A percentile compares a stretch with the other conserved stretches of the same genome.
Evolutionary conservation across 2,888 invertebrate species (phyloP).

Genomic region (Megalurothrips usitatus): DNA sequence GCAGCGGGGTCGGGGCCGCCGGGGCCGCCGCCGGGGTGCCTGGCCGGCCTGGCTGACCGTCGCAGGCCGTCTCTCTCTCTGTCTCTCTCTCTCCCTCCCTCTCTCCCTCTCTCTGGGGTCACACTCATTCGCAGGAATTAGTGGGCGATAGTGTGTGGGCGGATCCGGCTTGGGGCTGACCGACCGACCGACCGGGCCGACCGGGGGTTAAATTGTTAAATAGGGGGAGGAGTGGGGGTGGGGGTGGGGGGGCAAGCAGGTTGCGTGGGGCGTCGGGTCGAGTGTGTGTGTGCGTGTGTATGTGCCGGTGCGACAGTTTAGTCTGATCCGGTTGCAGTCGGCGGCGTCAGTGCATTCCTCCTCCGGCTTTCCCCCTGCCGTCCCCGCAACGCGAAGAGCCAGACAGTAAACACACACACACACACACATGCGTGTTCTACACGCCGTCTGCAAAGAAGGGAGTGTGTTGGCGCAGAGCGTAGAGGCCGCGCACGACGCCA

Average conservation of each 20-base stretch:
- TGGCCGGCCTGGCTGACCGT: too few relatives aligned
- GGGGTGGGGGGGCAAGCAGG: too few relatives aligned
- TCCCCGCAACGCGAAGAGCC: background rate
- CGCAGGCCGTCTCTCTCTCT: too few relatives aligned
- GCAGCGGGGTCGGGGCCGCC: too few relatives aligned
- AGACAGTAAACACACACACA: slow-evolving; percentile 5
- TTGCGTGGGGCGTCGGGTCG: background rate
- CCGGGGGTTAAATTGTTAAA: slow-evolving; percentile 25
- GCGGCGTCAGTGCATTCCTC: background rate
- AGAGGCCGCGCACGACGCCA: background rate
- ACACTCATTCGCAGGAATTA: background rate
- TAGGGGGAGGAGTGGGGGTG: background rate
- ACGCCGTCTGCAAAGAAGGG: background rate
- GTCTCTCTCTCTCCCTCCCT: too few relatives aligned
- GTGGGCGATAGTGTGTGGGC: slow-evolving; percentile 12
- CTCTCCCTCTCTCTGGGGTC: background rate
- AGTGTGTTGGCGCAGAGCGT: too few relatives aligned
- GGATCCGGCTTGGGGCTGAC: background rate
- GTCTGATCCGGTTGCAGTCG: too few relatives aligned
- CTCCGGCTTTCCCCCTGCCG: background rate
- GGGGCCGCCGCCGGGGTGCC: too few relatives aligned
- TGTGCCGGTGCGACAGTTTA: too few relatives aligned
- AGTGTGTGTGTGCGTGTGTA: background rate
- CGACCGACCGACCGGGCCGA: background rate
- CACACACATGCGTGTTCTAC: background rate